phyloP scores from a whole-genome alignment of 1,140 invertebrate genomes.

The Drosophila eugracilis region DNA sequence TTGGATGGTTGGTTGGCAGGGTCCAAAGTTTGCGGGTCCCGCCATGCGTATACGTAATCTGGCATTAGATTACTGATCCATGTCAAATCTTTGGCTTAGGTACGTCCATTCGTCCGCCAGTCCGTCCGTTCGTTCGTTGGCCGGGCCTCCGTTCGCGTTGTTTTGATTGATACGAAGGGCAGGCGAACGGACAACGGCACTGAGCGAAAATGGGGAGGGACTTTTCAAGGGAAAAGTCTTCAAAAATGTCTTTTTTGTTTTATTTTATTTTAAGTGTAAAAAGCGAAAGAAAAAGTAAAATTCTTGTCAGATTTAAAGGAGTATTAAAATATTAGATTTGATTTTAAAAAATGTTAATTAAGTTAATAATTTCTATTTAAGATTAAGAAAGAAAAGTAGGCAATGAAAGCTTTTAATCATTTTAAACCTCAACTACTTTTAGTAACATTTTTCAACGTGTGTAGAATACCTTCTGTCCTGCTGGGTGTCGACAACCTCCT shows the following conservation, averaged over 20 bases:
- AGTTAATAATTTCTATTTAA: too few relatives aligned
- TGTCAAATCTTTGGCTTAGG: slow-evolving; percentile 85
- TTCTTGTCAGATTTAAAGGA: too few relatives aligned
- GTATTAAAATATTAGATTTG: too few relatives aligned
- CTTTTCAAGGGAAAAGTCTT: too few relatives aligned
- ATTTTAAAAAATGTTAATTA: too few relatives aligned
- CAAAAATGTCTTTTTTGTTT: too few relatives aligned
- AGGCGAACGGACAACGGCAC: slow-evolving; percentile 10
- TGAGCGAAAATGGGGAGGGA: not conserved
- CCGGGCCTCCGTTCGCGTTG: slow-evolving; percentile 45
- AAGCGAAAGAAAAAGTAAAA: too few relatives aligned
- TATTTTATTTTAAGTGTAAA: too few relatives aligned
- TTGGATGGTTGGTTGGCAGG: not conserved
- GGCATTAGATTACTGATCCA: slow-evolving; percentile 85
- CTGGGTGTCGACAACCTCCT: slow-evolving; percentile 63
- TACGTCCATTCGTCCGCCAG: slow-evolving; percentile 27
- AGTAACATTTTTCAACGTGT: not conserved
- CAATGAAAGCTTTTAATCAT: too few relatives aligned
- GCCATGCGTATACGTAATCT: slow-evolving; percentile 85
- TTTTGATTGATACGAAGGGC: slow-evolving; percentile 79
- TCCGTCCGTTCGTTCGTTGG: slow-evolving; percentile 1
- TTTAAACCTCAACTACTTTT: not conserved
- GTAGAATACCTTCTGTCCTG: slow-evolving; percentile 8
- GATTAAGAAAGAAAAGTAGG: too few relatives aligned
- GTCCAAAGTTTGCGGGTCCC: slow-evolving; percentile 61